These are phyloP conservation scores for Bombus soroeensis DNA, from an alignment of 1,140 invertebrate genomes.

Conservation along the genomic window DNA sequence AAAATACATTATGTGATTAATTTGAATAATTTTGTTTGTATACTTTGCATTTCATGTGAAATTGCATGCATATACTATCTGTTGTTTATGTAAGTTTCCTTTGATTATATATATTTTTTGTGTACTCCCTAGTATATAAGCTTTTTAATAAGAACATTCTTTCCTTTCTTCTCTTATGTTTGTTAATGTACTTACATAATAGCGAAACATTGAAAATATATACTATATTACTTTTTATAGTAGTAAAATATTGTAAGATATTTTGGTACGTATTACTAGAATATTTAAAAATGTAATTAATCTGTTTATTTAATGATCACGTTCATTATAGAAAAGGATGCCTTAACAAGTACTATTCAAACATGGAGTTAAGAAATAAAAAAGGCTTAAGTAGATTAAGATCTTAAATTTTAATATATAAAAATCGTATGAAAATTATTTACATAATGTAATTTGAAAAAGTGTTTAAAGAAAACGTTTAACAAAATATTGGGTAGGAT, in stretches of 20 bases:
- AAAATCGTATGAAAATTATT: constrained; percentile 2
- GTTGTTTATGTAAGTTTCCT: not conserved
- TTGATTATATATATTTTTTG: constrained; percentile 4
- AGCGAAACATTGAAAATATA: not conserved
- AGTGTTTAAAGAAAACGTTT: not conserved
- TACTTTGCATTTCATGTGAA: not conserved
- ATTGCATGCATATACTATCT: not conserved
- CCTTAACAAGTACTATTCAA: constrained; percentile 20
- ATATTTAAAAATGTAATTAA: not conserved
- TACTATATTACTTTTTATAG: not conserved
- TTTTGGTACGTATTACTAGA: not conserved
- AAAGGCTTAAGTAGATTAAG: constrained; percentile 3
- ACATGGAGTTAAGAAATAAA: constrained; percentile 19
- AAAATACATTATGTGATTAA: constrained; percentile 2
- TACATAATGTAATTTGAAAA: constrained; percentile 3
- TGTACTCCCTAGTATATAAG: not conserved
- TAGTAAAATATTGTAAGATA: not conserved
- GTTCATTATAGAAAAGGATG: not conserved
- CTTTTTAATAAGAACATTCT: not conserved
- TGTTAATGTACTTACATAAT: not conserved
- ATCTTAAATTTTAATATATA: constrained; percentile 1
- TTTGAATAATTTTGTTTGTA: not conserved
- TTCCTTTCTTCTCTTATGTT: not conserved
- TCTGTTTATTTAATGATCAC: not conserved
- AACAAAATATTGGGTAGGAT: constrained; percentile 40